Evolutionary conservation across 1,140 invertebrate species (phyloP).

Genomic region (Eueides isabella): DNA sequence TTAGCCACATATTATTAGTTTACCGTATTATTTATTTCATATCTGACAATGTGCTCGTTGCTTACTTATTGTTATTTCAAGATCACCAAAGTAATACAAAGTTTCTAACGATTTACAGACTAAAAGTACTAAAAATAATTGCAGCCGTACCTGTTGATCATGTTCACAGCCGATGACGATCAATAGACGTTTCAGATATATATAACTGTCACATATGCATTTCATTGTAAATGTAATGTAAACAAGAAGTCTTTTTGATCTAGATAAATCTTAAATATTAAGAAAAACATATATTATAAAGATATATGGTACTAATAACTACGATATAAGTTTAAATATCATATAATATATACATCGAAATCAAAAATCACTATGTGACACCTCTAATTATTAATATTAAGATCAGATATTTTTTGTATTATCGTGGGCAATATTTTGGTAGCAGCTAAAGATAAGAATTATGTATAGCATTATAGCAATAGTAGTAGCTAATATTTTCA

Average conservation of each 20-base stretch:
- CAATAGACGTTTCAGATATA: conserved; percentile 2
- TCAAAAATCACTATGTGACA: too few species aligned
- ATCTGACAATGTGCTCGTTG: neutral
- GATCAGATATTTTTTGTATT: too few species aligned
- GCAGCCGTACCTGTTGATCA: neutral
- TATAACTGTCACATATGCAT: conserved; percentile 21
- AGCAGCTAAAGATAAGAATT: too few species aligned
- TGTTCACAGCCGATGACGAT: conserved; percentile 12
- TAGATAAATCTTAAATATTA: neutral
- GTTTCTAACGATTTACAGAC: neutral
- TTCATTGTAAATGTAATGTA: neutral
- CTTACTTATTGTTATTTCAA: neutral
- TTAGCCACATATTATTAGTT: neutral
- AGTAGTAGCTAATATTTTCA: too few species aligned
- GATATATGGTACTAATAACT: too few species aligned
- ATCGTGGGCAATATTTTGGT: too few species aligned
- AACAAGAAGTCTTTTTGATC: neutral
- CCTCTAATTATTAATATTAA: too few species aligned
- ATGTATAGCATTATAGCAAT: too few species aligned
- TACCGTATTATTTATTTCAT: neutral
- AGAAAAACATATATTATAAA: neutral
- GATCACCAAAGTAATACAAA: neutral
- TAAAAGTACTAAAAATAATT: conserved; percentile 6
- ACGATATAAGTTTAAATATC: too few species aligned
- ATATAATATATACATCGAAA: too few species aligned